Percentiles rank a stretch among this genome's conserved stretches.
phyloP scores from a whole-genome alignment of 2,797 vertebrate genomes.

The Cacajao melanocephalus region DNA sequence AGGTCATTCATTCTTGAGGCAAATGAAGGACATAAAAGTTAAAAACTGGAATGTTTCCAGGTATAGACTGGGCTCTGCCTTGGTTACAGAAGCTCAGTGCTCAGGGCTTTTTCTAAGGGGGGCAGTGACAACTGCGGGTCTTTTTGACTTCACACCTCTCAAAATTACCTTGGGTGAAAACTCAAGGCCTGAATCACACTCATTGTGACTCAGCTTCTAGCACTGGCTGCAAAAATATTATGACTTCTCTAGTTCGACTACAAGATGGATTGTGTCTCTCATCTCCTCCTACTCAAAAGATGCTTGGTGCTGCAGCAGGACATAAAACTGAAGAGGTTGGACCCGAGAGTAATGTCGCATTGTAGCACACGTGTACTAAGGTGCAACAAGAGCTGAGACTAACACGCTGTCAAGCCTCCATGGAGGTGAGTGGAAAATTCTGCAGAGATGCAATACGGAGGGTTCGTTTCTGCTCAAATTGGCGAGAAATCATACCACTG shows the following conservation, averaged over 20 bases:
- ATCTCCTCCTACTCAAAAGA: constrained; percentile 48
- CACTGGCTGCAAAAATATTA: constrained; percentile 60
- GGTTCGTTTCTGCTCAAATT: background rate
- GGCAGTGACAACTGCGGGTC: constrained; percentile 49
- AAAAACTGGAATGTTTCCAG: constrained; percentile 46
- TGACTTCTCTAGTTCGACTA: constrained; percentile 52
- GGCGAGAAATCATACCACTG: background rate
- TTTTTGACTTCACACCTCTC: constrained; percentile 72
- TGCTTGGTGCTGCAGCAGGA: background rate
- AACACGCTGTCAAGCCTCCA: background rate
- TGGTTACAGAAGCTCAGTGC: constrained; percentile 19
- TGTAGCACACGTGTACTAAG: background rate
- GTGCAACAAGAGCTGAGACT: background rate
- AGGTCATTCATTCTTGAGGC: constrained; percentile 51
- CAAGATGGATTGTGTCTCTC: constrained; percentile 44
- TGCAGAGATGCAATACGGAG: background rate
- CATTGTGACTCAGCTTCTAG: constrained; percentile 60
- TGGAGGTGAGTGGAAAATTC: background rate
- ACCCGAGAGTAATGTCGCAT: background rate
- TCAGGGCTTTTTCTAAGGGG: background rate
- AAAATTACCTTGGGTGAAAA: constrained; percentile 63
- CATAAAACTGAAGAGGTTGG: background rate
- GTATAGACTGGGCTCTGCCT: background rate
- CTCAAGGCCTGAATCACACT: constrained; percentile 59
- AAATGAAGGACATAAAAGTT: background rate